These are phyloP conservation scores for Eriosoma lanigerum DNA, from an alignment of 1,140 invertebrate genomes.

Conservation along the genomic window DNA sequence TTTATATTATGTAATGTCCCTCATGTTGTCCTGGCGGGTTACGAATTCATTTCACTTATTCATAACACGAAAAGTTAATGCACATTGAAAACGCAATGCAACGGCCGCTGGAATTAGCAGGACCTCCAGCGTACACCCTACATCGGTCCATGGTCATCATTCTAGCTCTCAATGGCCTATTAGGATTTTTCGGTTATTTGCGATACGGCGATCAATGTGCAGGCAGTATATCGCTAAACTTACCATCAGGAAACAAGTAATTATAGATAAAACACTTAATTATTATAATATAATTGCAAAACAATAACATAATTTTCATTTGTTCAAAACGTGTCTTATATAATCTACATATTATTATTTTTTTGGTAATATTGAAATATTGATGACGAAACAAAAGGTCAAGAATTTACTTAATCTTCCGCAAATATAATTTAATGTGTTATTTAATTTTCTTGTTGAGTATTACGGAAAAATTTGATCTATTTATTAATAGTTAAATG, in stretches of 20 bases:
- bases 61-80: slow-evolving; percentile 65
- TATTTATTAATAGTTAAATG: too few species aligned
- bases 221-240: slow-evolving; percentile 75
- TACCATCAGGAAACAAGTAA: slow-evolving; percentile 60
- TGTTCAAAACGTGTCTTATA: too few species aligned
- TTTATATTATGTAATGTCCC: too few species aligned
- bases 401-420: too few species aligned
- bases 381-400: too few species aligned
- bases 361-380: too few species aligned
- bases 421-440: too few species aligned
- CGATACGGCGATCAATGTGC: slow-evolving; percentile 70
- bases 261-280: slow-evolving; percentile 58
- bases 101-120: slow-evolving; percentile 75
- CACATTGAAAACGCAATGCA: slow-evolving; percentile 79
- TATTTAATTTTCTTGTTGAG: too few species aligned
- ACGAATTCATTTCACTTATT: not conserved
- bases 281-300: too few species aligned
- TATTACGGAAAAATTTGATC: too few species aligned
- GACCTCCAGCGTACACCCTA: slow-evolving; percentile 74
- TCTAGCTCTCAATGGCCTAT: slow-evolving; percentile 75
- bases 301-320: too few species aligned
- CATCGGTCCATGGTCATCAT: slow-evolving; percentile 85
- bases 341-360: too few species aligned
- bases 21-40: not conserved
- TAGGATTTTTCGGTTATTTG: slow-evolving; percentile 86